Evolutionary conservation across 2,113 vertebrate species (phyloP), one percentile per base, ranked within the genome.

Genomic region (Chitala chitala): DNA sequence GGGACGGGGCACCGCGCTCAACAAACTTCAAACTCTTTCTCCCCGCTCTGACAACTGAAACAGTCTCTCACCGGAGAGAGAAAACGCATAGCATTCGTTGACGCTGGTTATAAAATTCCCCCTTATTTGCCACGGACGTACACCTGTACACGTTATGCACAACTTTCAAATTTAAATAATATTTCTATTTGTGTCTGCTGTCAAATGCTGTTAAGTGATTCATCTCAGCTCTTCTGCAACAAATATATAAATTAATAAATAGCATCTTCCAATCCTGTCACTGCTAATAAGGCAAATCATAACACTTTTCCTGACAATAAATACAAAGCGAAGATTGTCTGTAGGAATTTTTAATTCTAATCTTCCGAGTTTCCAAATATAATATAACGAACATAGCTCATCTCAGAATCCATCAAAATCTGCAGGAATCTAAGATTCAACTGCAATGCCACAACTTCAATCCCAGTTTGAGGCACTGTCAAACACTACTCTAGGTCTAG

Each of bases 401-500:
- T 66, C 38, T 26, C 53, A 24, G 24, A 66, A 66, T 8, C 40
- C 44, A 24, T 46, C 44, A 22, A 22, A 6, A 55, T 3, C 6
- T 22, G 22, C 9, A 42, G 63, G 15, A 46, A 42, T 26, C 38
- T 66, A 12, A 6, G 15, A 31, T 61, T 59, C 26, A 59, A 9
- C 56, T 59, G 56, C 12, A 59, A 59, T 59, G 56, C 33, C 29
- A 31, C 26, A 6, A 59, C 56, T 59, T 59, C 33, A 63, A 17
- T 46, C 22, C 48, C 48, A 51, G 48, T 68, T n/a, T 68, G 64
- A 48, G 64, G 40, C 38, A 68, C 42, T 46, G 42, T 68, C 64
- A 68, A 22, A 66, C 46, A 46, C 22, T 26, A 48, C 64, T 46
- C 29, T 13, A 68, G 64, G 64, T 68, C 26, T 46, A 48, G 22